These are phyloP conservation scores for Thymallus thymallus DNA, from an alignment of 2,113 vertebrate species.

Conservation along the genomic window DNA sequence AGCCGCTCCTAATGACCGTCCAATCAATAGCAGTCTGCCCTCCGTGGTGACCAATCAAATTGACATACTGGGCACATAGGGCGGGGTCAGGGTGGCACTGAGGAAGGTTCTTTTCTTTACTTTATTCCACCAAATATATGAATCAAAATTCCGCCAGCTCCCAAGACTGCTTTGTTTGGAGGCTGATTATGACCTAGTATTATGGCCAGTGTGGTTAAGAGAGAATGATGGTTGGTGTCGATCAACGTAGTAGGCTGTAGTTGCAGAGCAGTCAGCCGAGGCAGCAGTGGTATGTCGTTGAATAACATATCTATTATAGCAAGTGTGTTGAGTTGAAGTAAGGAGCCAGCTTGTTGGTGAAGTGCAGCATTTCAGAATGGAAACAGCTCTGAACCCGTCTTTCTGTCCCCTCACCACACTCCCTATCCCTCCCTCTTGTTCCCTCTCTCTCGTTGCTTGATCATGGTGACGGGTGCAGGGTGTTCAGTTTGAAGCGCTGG, in stretches of 20 bases:
- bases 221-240: too few relatives aligned
- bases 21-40: conserved; percentile 64
- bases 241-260: too few relatives aligned
- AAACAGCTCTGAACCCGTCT: conserved; percentile 3
- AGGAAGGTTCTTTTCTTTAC: not conserved
- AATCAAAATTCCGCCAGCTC: not conserved
- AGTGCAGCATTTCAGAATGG: not conserved
- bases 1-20: conserved; percentile 64
- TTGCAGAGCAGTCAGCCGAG: too few relatives aligned
- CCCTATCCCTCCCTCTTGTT: not conserved
- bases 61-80: conserved; percentile 47
- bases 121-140: not conserved
- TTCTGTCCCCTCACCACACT: conserved; percentile 25
- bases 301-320: too few relatives aligned
- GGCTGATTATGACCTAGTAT: too few relatives aligned
- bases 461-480: conserved; percentile 50
- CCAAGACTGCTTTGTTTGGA: too few relatives aligned
- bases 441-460: conserved; percentile 30
- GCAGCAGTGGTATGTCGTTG: too few relatives aligned
- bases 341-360: not conserved
- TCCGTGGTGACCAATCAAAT: conserved; percentile 54
- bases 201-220: too few relatives aligned
- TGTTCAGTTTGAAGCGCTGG: conserved; percentile 27
- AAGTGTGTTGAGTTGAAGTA: not conserved
- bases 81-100: not conserved